phyloP scores from a whole-genome alignment of 1,140 invertebrate species.

The Heliconius hermathena region DNA sequence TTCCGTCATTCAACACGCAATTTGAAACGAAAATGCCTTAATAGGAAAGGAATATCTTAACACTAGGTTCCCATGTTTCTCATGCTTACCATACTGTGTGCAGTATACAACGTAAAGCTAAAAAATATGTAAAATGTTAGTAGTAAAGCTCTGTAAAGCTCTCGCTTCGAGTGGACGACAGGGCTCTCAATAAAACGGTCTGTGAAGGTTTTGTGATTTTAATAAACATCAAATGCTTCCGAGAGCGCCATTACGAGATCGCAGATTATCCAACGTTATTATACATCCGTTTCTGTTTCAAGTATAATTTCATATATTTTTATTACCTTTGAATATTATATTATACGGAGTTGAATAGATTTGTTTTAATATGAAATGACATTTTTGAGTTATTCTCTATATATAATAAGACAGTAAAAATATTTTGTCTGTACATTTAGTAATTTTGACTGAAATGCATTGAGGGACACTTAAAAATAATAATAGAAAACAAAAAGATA shows the following conservation, averaged over 20 bases:
- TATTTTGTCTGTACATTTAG: too few relatives aligned
- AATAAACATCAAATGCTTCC: slow-evolving; percentile 41
- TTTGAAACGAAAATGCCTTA: too few relatives aligned
- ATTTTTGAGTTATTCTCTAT: too few relatives aligned
- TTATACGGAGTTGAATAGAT: background rate
- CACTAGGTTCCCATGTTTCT: too few relatives aligned
- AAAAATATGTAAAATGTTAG: background rate
- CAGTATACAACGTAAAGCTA: too few relatives aligned
- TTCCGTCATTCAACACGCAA: too few relatives aligned
- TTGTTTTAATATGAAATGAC: background rate
- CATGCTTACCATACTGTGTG: too few relatives aligned
- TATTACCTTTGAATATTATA: background rate
- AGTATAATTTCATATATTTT: background rate
- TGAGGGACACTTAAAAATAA: too few relatives aligned
- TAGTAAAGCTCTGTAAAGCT: background rate
- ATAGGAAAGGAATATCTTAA: too few relatives aligned
- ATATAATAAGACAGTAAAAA: too few relatives aligned
- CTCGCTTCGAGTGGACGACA: background rate
- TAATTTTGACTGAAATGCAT: too few relatives aligned
- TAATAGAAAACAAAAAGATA: too few relatives aligned
- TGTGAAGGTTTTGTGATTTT: slow-evolving; percentile 41
- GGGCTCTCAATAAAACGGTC: slow-evolving; percentile 1
- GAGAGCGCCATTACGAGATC: slow-evolving; percentile 21
- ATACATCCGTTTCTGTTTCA: slow-evolving; percentile 6
- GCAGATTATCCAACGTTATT: slow-evolving; percentile 17